These are phyloP conservation scores for Myiopsitta monachus DNA, from an alignment of 2,113 vertebrate genomes.

Conservation along the genomic window DNA sequence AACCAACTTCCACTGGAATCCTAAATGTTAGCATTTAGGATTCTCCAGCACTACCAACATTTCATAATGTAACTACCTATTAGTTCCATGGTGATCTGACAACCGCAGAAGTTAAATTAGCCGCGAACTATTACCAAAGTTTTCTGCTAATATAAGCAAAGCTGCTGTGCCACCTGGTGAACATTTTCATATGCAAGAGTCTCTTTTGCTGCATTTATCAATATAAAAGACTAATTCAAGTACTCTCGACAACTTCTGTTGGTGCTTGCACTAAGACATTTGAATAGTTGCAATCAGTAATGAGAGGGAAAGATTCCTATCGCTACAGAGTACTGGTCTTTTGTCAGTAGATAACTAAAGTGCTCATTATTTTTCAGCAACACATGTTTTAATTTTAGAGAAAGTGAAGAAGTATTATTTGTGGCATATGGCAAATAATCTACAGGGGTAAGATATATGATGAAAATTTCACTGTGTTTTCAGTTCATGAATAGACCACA, in stretches of 20 bases:
- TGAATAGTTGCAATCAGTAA: constrained; percentile 39
- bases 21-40: background rate
- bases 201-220: background rate
- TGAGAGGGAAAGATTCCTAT: background rate
- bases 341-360: background rate
- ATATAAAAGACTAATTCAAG: background rate
- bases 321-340: background rate
- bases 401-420: background rate
- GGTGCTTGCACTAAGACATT: background rate
- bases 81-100: background rate
- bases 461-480: background rate
- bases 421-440: background rate
- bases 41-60: background rate
- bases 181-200: background rate
- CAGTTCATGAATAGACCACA: background rate
- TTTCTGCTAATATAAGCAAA: background rate
- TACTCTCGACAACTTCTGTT: background rate
- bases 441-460: background rate
- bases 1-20: background rate
- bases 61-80: background rate
- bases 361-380: background rate
- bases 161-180: constrained; percentile 41
- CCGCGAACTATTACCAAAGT: background rate
- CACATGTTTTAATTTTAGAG: background rate
- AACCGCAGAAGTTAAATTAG: background rate